Conservation (phyloP, 1,140 invertebrate genomes). For the Leguminivora glycinivorella region DNA sequence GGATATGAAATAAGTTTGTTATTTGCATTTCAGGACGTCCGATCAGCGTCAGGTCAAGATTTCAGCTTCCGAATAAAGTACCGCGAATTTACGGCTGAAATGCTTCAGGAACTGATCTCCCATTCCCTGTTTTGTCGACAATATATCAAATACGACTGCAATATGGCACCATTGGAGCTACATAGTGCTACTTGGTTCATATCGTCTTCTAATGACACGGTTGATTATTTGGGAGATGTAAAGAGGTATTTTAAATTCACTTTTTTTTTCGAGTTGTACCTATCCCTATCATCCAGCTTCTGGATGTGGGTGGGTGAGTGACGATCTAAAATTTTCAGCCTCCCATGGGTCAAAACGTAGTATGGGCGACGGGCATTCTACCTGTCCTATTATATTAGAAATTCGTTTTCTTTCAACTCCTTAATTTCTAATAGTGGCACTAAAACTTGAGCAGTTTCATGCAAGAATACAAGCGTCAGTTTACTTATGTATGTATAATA, state of each 20-base stretch:
- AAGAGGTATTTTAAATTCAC: conserved; percentile 89
- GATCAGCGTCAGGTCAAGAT: conserved; percentile 86
- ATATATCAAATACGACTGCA: conserved; percentile 94
- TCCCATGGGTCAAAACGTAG: too few relatives aligned
- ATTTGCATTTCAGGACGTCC: conserved; percentile 81
- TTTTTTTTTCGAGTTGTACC: too few relatives aligned
- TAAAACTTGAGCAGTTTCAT: too few relatives aligned
- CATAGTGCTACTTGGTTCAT: conserved; percentile 95
- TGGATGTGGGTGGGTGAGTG: too few relatives aligned
- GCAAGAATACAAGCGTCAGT: too few relatives aligned
- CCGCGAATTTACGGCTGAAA: conserved; percentile 92
- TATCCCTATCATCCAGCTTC: too few relatives aligned
- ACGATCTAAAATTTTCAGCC: too few relatives aligned
- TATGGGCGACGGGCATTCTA: too few relatives aligned
- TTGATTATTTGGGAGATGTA: conserved; percentile 91
- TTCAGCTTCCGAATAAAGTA: conserved; percentile 93
- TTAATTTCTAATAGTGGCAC: too few relatives aligned
- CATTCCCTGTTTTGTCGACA: conserved; percentile 94
- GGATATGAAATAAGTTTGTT: not conserved
- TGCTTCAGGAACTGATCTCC: conserved; percentile 93
- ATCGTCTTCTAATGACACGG: conserved; percentile 87
- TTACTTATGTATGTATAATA: too few relatives aligned
- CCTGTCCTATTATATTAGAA: too few relatives aligned
- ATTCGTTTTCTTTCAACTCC: too few relatives aligned
- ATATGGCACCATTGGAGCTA: conserved; percentile 91